Evolutionary conservation across 1,140 invertebrate species (phyloP), one percentile per base, ranked within the genome.

Genomic region (Carposina sasakii): DNA sequence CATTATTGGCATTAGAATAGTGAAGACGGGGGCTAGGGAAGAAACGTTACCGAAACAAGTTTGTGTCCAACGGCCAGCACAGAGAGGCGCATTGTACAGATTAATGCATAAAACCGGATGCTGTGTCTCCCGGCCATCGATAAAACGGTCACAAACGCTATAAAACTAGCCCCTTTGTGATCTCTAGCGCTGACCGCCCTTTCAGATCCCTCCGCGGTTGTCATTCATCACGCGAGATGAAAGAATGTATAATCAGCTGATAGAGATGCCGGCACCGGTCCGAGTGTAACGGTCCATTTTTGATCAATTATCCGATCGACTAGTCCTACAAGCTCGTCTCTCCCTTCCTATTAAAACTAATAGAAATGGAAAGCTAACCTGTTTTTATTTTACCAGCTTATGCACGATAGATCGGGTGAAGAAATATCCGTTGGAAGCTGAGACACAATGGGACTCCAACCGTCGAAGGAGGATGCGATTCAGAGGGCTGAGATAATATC

Each of bases 81-180:
- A 69, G 70, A 75, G 72, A 73, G 58, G 46, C 63, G 48, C 72
- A 81, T 76, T 81, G 79, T 79, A 48, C 59, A 71, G 72, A 81
- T 79, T 64, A 75, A 67, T 69, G 69, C 71, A 67, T 63, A 81
- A 63, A 81, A 84, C 81, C 75, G 77, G 81, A 81, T 81, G 77
- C 77, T 84, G 79, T 52, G 46, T 71, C 65, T 72, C 65, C 70
- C 63, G 68, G 63, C 60, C 65, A 64, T 71, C 75, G 72, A 76
- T 73, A 63, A 76, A 81, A 81, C 76, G 76, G 74, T 73, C 72
- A 67, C 69, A 69, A 74, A 66, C 67, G 49, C 64, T 77, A 73
- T 69, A 65, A 67, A 71, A 68, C 71, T 63, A 59, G 69, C 68
- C 67, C 68, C 71, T 72, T 76, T 70, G 71, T 70, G 57, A 68